These are phyloP conservation scores for Oreochromis tanganicae DNA, from an alignment of 2,113 vertebrate genomes.

Conservation along the genomic window DNA sequence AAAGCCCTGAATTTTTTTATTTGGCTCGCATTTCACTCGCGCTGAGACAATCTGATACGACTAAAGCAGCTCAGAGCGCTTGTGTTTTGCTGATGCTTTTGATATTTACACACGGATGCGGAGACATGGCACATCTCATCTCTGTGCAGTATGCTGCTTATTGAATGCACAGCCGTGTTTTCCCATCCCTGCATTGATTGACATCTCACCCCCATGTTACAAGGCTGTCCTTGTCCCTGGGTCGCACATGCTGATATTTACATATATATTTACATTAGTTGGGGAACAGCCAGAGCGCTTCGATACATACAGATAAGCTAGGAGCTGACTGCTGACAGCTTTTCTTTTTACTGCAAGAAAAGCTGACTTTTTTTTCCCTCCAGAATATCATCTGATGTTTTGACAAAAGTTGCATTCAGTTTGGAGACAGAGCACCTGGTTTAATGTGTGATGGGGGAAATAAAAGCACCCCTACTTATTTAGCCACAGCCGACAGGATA, in stretches of 20 bases:
- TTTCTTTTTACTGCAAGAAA: background rate
- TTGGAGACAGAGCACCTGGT: background rate
- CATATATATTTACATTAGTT: background rate
- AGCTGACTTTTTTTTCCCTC: accelerated
- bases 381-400: background rate
- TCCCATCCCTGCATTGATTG: background rate
- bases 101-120: background rate
- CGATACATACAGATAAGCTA: background rate
- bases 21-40: background rate
- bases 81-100: background rate
- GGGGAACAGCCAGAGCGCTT: background rate
- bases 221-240: background rate
- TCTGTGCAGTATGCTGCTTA: background rate
- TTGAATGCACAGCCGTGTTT: background rate
- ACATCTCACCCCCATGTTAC: background rate
- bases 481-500: background rate
- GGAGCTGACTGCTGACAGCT: background rate
- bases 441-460: background rate
- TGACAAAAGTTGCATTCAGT: background rate
- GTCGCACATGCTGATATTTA: background rate
- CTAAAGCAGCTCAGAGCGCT: background rate
- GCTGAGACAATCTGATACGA: background rate
- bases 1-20: background rate
- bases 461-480: background rate
- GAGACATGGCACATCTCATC: background rate